Evolutionary conservation across 1,140 invertebrate species (phyloP), one percentile per base, ranked within the genome.

Genomic region (Latrodectus geometricus): DNA sequence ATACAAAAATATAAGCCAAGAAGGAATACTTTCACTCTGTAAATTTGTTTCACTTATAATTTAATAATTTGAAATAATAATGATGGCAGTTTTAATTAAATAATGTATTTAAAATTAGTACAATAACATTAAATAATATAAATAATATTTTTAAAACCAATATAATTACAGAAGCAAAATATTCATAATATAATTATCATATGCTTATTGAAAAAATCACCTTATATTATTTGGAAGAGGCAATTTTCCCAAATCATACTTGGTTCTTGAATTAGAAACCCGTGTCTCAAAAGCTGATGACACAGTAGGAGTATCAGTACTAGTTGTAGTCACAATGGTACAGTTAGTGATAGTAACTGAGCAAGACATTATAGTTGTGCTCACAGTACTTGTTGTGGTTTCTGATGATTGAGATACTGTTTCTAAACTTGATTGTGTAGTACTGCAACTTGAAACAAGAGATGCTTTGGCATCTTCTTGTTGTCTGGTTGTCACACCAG

Each of bases 301-400:
- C 50, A 49, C 68, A 11, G 68, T 72, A 79, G 20, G 23, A 50
- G 14, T 35, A 54, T 75, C 73, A 11, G 17, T 21, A 70, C 56
- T 21, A 49, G 66, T 61, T 5, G 66, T 77, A 8, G 80, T 83
- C 9, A 65, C 69, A 52, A 66, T 15, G 8, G 68, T 72, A n/a
- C 17, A n/a, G n/a, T n/a, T 69, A 9, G 68, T 20, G 17, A n/a
- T 23, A n/a, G n/a, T 11, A 9, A n/a, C 49, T 12, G 52, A 52
- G 9, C 15, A 23, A 11, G 65, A 72, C 14, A 14, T 23, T 4
- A 72, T 50, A 21, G 70, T 49, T 61, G 21, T 21, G 72, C 88
- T 85, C 21, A 75, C 52, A 11, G 87, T 87, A 74, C 91, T 84
- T 82, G 87, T 88, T 69, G 89, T 89, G 14, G 90, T 88, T 17